Conservation (phyloP, 2,797 vertebrate species). For the Vultur gryphus region DNA sequence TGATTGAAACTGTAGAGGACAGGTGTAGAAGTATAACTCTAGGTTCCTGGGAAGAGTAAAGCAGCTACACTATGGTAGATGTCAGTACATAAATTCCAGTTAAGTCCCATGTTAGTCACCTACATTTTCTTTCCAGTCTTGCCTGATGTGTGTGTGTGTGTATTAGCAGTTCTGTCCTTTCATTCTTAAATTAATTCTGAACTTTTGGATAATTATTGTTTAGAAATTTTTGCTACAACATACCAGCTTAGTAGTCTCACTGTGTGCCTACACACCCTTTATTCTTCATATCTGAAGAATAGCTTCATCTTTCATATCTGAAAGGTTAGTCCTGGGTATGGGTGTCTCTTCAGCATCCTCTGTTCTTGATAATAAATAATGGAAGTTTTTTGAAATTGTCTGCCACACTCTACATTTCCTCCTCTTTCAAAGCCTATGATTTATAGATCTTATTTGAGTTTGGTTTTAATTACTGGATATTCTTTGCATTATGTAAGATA, state of each 20-base stretch:
- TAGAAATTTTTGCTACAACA: neutral
- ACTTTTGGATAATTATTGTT: neutral
- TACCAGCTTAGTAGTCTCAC: neutral
- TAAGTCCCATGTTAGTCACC: neutral
- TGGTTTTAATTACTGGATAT: neutral
- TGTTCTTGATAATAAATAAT: neutral
- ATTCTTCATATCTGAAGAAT: neutral
- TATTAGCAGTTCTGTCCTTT: neutral
- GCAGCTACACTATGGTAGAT: neutral
- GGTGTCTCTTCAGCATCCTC: neutral
- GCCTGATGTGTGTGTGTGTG: neutral
- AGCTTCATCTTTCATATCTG: neutral
- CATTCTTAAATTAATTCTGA: neutral
- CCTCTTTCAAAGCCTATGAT: neutral
- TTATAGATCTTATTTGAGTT: neutral
- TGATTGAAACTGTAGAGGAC: neutral
- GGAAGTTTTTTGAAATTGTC: neutral
- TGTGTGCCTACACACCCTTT: neutral
- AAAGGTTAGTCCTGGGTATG: neutral
- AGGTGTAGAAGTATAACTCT: neutral
- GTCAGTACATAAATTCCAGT: neutral
- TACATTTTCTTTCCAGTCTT: neutral
- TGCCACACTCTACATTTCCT: neutral
- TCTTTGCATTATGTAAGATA: neutral
- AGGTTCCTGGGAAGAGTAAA: neutral